A percentile compares a stretch with the other conserved stretches of the same genome.
Conservation (phyloP, 2,888 invertebrate genomes). For the Xanthorhoe designata region DNA sequence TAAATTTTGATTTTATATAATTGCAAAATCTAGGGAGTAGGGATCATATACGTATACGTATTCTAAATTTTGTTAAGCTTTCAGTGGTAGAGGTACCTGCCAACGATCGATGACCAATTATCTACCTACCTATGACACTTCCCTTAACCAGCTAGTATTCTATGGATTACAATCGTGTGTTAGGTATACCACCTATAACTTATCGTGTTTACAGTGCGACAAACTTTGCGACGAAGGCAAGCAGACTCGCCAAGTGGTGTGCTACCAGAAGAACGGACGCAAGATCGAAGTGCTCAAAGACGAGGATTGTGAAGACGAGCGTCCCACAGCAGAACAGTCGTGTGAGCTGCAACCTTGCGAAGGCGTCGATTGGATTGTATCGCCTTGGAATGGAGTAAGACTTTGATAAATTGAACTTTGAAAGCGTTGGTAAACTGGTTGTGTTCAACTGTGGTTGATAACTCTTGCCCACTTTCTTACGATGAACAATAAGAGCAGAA, state of each 20-base stretch:
- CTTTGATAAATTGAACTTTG: neutral
- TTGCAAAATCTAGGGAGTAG: too few relatives aligned
- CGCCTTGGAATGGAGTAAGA: conserved; percentile 94
- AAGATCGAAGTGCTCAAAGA: conserved; percentile 89
- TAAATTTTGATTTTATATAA: too few relatives aligned
- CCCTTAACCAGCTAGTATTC: too few relatives aligned
- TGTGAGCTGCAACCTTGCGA: conserved; percentile 94
- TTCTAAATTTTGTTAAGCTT: too few relatives aligned
- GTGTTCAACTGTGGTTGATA: too few relatives aligned
- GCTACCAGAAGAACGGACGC: conserved; percentile 88
- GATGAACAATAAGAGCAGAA: too few relatives aligned
- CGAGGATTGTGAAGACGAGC: conserved; percentile 87
- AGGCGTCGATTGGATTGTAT: conserved; percentile 95
- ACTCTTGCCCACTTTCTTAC: too few relatives aligned
- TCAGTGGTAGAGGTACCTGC: too few relatives aligned
- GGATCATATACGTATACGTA: too few relatives aligned
- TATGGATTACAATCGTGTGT: too few relatives aligned
- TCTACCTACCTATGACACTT: too few relatives aligned
- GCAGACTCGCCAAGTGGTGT: conserved; percentile 92
- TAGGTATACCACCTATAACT: neutral
- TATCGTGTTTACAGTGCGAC: conserved; percentile 88
- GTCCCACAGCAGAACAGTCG: conserved; percentile 88
- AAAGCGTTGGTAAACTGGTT: neutral
- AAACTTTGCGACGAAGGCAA: conserved; percentile 96
- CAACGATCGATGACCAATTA: too few relatives aligned